These are phyloP conservation scores for Lysandra coridon DNA, from an alignment of 2,888 invertebrate genomes.

Conservation along the genomic window DNA sequence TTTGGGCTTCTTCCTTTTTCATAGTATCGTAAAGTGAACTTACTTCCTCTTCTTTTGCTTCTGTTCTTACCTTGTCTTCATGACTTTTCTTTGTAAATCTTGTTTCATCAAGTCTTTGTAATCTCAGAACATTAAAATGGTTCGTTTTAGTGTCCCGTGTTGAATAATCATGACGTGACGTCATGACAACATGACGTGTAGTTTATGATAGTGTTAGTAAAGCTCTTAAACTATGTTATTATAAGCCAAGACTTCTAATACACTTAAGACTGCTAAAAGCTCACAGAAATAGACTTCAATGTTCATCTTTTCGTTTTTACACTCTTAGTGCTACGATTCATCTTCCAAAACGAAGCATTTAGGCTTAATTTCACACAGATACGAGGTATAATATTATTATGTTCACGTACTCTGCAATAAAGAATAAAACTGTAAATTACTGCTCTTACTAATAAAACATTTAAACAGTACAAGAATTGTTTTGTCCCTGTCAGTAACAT, in stretches of 20 bases:
- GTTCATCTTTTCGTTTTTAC: background rate
- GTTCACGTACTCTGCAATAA: background rate
- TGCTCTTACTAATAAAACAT: background rate
- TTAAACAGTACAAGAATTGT: no score
- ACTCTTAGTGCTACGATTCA: background rate
- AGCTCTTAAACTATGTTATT: slow-evolving; percentile 22
- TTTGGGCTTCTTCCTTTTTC: background rate
- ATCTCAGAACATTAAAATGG: background rate
- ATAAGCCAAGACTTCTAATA: slow-evolving; percentile 20
- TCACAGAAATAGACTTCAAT: background rate
- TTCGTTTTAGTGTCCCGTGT: background rate
- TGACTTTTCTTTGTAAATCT: background rate
- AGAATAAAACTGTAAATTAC: background rate
- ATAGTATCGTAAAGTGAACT: slow-evolving; percentile 6
- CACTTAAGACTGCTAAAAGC: background rate
- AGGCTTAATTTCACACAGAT: background rate
- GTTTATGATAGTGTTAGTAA: slow-evolving; percentile 20
- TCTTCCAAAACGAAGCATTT: background rate
- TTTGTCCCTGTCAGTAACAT: no score
- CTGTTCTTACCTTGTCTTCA: background rate
- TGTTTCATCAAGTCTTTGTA: background rate
- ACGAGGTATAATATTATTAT: background rate
- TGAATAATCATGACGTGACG: background rate
- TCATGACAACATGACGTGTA: background rate
- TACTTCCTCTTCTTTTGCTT: slow-evolving; percentile 25